Evolutionary conservation across 2,797 vertebrate species (phyloP), one percentile per base, ranked within the genome.

Genomic region (Masticophis lateralis): DNA sequence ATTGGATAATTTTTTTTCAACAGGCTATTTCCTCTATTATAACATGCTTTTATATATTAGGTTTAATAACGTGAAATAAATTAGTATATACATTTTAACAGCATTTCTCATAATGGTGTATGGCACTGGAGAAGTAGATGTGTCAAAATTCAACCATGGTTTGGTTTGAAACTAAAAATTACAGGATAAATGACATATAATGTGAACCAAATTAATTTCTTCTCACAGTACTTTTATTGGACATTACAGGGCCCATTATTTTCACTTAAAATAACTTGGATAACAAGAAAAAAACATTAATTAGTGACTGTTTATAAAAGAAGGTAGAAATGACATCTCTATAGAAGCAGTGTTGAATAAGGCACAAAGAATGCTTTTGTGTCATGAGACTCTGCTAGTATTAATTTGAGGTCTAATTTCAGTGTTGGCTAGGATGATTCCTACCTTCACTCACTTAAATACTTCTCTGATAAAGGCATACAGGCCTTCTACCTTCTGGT

Each of bases 301-400:
- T 83, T 83, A 22, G 20, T 83, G 20, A 47, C 9, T 47, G 37
- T 83, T 1, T 43, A 83, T 47, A 83, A 63, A 27, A 63, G 88
- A 61, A 61, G n/a, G 18, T 22, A 32, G 56, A 89, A 60, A 59
- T 43, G 14, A 47, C 13, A 47, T 61, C 88, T 89, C 12, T 60
- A 89, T 47, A 47, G 25, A 37, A 25, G 11, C 11, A 16, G 18
- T 87, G 79, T 8, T 57, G 56, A 60, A 60, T 28, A 83, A 28
- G 0, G 37, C 87, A 90, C 20, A 55, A 28, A 92, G 92, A 88
- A 5, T 92, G 92, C 37, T 92, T 59, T 94, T 69, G 92, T 92
- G 89, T 86, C 56, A 47, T 94, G 92, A 90, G 91, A 95, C 95
- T 93, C 90, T 94, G 86, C 63, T 91, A 93, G 87, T 55, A 20